Conservation (phyloP, 2,888 invertebrate species). For the Phengaris arion region DNA sequence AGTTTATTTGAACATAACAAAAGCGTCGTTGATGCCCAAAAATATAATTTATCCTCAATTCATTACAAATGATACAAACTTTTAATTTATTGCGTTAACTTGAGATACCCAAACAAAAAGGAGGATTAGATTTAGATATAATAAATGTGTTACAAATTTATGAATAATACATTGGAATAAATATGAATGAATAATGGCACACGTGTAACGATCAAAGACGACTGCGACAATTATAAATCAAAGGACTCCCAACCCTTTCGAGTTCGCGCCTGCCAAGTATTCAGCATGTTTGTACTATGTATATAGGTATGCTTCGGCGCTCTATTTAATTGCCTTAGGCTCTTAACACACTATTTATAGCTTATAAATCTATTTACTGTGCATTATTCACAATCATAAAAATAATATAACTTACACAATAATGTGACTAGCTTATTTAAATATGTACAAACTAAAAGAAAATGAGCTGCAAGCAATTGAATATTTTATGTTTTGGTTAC, state of each 20-base stretch:
- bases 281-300: constrained; percentile 11
- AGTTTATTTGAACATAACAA: background rate
- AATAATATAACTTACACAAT: too few relatives aligned
- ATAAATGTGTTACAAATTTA: constrained; percentile 28
- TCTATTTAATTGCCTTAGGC: constrained; percentile 26
- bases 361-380: background rate
- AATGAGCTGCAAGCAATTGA: too few relatives aligned
- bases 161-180: constrained; percentile 32
- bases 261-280: constrained; percentile 31
- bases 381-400: too few relatives aligned
- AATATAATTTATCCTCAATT: background rate
- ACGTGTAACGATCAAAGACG: constrained; percentile 31
- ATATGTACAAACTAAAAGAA: too few relatives aligned
- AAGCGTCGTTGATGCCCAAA: background rate
- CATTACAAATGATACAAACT: constrained; percentile 2
- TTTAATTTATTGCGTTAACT: constrained; percentile 1
- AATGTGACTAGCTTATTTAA: too few relatives aligned
- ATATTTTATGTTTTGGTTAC: too few relatives aligned
- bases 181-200: constrained; percentile 30
- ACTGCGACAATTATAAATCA: constrained; percentile 33
- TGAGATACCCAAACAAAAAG: constrained; percentile 28
- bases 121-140: constrained; percentile 24
- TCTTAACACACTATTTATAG: constrained; percentile 4
- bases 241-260: constrained; percentile 30
- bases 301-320: constrained; percentile 24